These are phyloP conservation scores for Pluvianellus socialis DNA, from an alignment of 2,113 vertebrate species.

Conservation along the genomic window DNA sequence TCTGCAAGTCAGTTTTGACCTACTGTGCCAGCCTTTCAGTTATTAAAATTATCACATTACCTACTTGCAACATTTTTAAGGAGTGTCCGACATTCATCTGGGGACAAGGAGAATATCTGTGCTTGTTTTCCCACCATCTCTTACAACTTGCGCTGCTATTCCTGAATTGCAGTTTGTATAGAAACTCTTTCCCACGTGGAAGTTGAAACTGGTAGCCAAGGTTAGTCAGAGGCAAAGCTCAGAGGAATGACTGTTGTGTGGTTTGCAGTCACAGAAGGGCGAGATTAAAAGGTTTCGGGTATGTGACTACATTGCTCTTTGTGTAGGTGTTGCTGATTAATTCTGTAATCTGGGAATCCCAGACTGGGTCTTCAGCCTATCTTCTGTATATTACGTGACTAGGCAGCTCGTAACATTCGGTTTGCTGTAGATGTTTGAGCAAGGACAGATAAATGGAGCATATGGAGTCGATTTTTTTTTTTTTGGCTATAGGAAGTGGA, in stretches of 20 bases:
- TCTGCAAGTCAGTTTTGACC: background rate
- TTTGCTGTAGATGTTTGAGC: background rate
- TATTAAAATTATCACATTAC: background rate
- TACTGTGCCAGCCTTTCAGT: background rate
- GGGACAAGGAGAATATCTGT: background rate
- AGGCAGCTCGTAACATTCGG: background rate
- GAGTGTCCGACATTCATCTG: background rate
- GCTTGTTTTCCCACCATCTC: background rate
- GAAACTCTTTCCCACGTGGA: background rate
- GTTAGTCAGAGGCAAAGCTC: background rate
- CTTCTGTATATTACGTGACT: background rate
- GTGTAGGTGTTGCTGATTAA: background rate
- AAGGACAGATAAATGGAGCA: background rate
- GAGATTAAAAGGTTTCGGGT: background rate
- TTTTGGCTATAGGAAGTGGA: conserved; percentile 19
- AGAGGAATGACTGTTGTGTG: background rate
- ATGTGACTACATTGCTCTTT: background rate
- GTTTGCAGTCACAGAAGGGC: background rate
- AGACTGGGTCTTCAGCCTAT: background rate
- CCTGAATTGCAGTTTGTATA: background rate
- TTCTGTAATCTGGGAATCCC: background rate
- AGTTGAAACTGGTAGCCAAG: background rate
- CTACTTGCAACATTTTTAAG: background rate
- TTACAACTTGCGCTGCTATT: background rate
- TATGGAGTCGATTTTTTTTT: background rate